phyloP scores from a whole-genome alignment of 2,797 vertebrate species.

The Merluccius polli region DNA sequence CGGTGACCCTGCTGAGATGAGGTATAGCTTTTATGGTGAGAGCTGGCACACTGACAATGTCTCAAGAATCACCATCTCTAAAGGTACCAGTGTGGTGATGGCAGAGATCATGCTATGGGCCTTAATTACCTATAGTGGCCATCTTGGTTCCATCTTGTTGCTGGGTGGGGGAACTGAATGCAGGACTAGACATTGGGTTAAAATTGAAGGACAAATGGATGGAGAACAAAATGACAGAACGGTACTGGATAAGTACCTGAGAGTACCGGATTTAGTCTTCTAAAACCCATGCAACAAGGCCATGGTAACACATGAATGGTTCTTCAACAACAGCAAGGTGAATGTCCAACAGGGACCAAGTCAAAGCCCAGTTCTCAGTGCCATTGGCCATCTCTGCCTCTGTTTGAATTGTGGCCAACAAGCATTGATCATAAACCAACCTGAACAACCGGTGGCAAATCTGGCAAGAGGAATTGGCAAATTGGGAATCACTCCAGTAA shows the following conservation, averaged over 20 bases:
- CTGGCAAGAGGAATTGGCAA: not conserved
- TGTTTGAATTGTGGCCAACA: too few relatives aligned
- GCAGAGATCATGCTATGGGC: not conserved
- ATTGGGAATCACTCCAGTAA: not conserved
- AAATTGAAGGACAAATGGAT: not conserved
- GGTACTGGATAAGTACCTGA: not conserved
- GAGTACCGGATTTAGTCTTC: not conserved
- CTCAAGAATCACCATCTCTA: too few relatives aligned
- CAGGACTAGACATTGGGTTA: too few relatives aligned
- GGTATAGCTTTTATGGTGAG: too few relatives aligned
- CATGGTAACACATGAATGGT: not conserved
- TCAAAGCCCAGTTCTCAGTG: not conserved
- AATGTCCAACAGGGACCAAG: too few relatives aligned
- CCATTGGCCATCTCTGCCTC: not conserved
- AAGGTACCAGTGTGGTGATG: not conserved
- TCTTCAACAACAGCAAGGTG: not conserved
- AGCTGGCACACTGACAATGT: too few relatives aligned
- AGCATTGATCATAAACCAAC: not conserved
- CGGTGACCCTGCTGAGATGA: slow-evolving; percentile 46
- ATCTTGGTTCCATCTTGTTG: not conserved
- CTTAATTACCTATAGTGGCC: not conserved
- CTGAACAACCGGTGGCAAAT: not conserved
- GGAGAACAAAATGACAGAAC: not conserved
- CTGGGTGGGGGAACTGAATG: not conserved
- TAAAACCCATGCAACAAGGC: not conserved